Evolutionary conservation across 2,113 vertebrate species (phyloP).

Genomic region (Rissa tridactyla): DNA sequence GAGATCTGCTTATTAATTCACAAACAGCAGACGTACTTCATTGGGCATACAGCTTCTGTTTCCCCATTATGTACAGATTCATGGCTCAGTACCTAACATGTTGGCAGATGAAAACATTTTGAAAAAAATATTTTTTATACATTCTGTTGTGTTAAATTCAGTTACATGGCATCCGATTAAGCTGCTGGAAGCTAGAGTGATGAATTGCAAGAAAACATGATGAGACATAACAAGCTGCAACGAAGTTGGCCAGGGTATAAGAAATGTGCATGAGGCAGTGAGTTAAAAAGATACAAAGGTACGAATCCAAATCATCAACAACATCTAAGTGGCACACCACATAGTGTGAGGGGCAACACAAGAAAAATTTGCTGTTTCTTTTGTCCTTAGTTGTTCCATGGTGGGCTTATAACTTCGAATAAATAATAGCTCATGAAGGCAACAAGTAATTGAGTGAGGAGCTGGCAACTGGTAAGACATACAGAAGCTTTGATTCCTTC

Average conservation of each 20-base stretch:
- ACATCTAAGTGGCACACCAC: background rate
- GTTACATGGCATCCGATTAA: slow-evolving; percentile 20
- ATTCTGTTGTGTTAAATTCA: slow-evolving; percentile 62
- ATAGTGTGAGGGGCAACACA: background rate
- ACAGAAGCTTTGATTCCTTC: background rate
- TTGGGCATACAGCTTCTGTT: slow-evolving; percentile 29
- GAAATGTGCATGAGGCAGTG: background rate
- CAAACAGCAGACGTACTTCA: slow-evolving; percentile 47
- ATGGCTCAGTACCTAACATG: slow-evolving; percentile 53
- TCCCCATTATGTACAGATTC: slow-evolving; percentile 58
- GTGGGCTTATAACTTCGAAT: background rate
- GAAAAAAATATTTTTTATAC: slow-evolving; percentile 53
- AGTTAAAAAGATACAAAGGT: background rate
- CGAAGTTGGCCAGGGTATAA: background rate
- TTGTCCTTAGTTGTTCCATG: background rate
- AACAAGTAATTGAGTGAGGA: background rate
- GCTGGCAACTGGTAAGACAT: background rate
- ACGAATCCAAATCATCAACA: background rate
- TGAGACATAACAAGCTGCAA: slow-evolving; percentile 25
- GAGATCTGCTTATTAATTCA: slow-evolving; percentile 54
- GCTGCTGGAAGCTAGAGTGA: slow-evolving; percentile 16
- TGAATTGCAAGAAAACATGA: slow-evolving; percentile 41
- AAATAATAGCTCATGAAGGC: background rate
- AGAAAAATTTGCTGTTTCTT: background rate
- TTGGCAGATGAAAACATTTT: slow-evolving; percentile 52